Percentiles rank a stretch among this genome's conserved stretches.
These are phyloP conservation scores for Tupiocoris notatus DNA, from an alignment of 2,888 invertebrate genomes.

Conservation along the genomic window DNA sequence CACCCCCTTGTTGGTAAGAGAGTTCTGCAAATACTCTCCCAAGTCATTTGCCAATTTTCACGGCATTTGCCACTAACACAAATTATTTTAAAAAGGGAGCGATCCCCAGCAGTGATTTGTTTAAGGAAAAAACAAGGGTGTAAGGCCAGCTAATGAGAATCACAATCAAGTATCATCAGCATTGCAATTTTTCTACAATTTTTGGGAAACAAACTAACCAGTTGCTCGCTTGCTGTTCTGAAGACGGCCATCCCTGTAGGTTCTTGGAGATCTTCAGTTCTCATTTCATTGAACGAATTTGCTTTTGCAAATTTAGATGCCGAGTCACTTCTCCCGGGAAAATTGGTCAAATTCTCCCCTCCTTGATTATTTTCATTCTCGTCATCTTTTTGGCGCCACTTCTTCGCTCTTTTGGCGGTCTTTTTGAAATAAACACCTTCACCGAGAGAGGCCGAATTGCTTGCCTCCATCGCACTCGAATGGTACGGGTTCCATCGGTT, in stretches of 20 bases:
- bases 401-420: slow-evolving; percentile 29
- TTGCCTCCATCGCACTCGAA: background rate
- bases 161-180: too few relatives aligned
- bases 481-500: background rate
- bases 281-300: background rate
- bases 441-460: background rate
- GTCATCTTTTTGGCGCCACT: slow-evolving; percentile 17
- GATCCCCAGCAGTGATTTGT: too few relatives aligned
- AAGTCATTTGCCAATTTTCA: slow-evolving; percentile 9
- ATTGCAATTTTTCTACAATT: too few relatives aligned
- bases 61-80: background rate
- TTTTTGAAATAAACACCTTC: slow-evolving; percentile 13
- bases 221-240: slow-evolving; percentile 43
- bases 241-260: slow-evolving; percentile 1
- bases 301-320: background rate
- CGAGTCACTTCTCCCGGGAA: background rate
- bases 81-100: background rate
- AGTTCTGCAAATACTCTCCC: too few relatives aligned
- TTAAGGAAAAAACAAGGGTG: too few relatives aligned
- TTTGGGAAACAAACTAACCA: slow-evolving; percentile 34
- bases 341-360: background rate
- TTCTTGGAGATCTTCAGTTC: background rate
- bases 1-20: too few relatives aligned
- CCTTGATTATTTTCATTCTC: background rate
- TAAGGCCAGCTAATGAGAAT: too few relatives aligned